Percentiles rank a stretch among this genome's conserved stretches.
Conservation (phyloP, 2,797 vertebrate species). For the Sebastes matsubarae region DNA sequence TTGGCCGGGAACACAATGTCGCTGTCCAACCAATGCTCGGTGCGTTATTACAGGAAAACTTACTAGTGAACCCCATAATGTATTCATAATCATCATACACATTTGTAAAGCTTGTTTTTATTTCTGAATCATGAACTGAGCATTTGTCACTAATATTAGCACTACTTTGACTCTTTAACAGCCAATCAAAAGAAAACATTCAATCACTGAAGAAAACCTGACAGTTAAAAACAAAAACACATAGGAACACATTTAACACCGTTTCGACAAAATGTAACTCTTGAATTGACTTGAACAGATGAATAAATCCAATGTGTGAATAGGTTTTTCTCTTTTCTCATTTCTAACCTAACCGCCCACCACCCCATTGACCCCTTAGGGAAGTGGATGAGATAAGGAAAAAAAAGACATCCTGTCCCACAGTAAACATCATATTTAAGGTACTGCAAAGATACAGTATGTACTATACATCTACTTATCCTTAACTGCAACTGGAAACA, state of each 20-base stretch:
- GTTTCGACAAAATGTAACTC: neutral
- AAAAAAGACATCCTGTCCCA: slow-evolving; percentile 17
- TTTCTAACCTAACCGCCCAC: neutral
- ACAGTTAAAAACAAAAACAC: neutral
- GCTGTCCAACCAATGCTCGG: neutral
- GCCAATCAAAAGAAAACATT: neutral
- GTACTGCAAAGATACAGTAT: neutral
- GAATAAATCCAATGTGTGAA: neutral
- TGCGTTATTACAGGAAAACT: neutral
- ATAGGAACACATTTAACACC: neutral
- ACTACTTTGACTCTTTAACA: neutral
- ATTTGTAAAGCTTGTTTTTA: neutral
- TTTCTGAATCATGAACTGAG: neutral
- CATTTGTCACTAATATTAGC: neutral
- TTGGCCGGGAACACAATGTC: neutral
- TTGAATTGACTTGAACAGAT: neutral
- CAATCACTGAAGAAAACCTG: neutral
- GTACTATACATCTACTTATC: neutral
- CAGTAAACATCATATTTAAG: neutral
- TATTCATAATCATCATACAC: neutral
- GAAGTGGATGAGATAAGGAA: slow-evolving; percentile 13
- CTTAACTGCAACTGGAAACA: neutral
- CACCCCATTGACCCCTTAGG: neutral
- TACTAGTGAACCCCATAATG: neutral
- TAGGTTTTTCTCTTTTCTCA: neutral